Conservation (phyloP, 2,888 invertebrate genomes). For the Rhingia rostrata region DNA sequence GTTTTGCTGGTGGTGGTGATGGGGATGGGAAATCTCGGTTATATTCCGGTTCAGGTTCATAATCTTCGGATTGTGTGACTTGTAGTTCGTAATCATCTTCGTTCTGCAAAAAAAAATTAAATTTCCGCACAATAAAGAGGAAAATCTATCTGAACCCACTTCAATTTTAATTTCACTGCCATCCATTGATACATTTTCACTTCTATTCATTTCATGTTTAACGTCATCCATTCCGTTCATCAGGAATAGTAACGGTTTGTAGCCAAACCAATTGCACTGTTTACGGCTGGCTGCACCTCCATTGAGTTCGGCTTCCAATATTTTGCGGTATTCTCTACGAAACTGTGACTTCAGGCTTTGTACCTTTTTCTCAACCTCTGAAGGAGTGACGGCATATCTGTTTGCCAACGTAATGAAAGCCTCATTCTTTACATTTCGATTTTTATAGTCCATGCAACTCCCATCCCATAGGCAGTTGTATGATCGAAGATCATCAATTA, state of each 20-base stretch:
- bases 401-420: background rate
- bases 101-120: background rate
- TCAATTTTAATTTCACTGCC: slow-evolving; percentile 7
- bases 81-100: background rate
- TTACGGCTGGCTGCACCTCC: background rate
- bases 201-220: background rate
- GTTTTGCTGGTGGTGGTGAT: background rate
- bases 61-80: background rate
- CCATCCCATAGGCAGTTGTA: slow-evolving; percentile 36
- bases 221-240: background rate
- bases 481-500: slow-evolving; percentile 28
- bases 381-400: slow-evolving; percentile 4
- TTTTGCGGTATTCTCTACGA: slow-evolving; percentile 28
- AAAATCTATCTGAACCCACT: background rate
- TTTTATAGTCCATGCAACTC: background rate
- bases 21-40: background rate
- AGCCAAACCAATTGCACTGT: slow-evolving; percentile 47
- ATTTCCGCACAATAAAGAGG: background rate
- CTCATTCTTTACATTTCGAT: slow-evolving; percentile 3
- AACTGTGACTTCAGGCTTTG: slow-evolving; percentile 41
- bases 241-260: slow-evolving; percentile 35
- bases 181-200: background rate
- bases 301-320: background rate
- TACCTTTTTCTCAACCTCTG: slow-evolving; percentile 33
- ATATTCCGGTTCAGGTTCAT: background rate